These are phyloP conservation scores for Hipposideros armiger DNA, from an alignment of 2,113 vertebrate species.

Conservation along the genomic window DNA sequence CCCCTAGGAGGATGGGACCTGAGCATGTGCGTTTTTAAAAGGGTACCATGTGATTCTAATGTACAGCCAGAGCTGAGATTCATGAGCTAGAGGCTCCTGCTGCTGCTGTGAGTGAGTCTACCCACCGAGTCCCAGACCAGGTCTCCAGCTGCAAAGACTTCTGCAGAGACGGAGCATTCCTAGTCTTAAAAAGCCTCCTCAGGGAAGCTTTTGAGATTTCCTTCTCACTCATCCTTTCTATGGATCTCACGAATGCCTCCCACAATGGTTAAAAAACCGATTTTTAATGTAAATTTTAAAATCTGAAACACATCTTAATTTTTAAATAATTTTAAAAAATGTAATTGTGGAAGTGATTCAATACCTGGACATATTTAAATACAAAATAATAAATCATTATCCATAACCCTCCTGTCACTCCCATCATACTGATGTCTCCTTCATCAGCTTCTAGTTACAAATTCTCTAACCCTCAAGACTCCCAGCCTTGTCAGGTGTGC, in stretches of 20 bases:
- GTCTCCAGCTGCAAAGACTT: background rate
- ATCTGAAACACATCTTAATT: background rate
- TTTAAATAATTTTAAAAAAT: background rate
- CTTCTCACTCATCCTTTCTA: background rate
- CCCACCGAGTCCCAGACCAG: background rate
- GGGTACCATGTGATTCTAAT: background rate
- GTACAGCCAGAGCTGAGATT: background rate
- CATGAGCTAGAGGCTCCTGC: background rate
- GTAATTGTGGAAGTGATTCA: constrained; percentile 11
- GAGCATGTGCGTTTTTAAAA: background rate
- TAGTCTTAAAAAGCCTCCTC: background rate
- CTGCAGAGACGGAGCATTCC: background rate
- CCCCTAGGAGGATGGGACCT: background rate
- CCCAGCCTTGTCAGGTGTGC: background rate
- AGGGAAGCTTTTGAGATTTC: background rate
- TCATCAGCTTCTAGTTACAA: background rate
- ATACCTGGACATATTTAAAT: background rate
- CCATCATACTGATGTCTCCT: background rate
- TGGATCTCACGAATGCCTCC: background rate
- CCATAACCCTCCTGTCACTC: background rate
- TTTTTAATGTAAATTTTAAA: background rate
- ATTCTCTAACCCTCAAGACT: background rate
- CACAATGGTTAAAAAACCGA: background rate
- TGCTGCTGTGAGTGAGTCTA: background rate
- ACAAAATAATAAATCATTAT: background rate